Evolutionary conservation across 2,797 vertebrate species (phyloP).

Genomic region (Passerculus sandwichensis): DNA sequence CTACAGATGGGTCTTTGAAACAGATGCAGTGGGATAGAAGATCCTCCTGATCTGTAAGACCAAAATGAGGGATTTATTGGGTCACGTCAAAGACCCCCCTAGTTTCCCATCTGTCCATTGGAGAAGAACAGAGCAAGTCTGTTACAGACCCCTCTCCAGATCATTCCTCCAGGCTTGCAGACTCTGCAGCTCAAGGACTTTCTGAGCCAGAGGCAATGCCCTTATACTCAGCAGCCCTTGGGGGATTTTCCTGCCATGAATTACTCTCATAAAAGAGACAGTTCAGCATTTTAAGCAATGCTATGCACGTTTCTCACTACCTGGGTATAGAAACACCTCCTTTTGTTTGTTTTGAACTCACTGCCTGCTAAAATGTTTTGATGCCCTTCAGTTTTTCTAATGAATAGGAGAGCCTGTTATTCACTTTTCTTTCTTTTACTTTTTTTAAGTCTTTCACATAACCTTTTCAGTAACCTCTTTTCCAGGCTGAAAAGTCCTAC

Average conservation of each 20-base stretch:
- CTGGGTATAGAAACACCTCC: background rate
- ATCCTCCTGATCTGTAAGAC: background rate
- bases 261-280: background rate
- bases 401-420: background rate
- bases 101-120: background rate
- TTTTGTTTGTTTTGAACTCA: constrained; percentile 34
- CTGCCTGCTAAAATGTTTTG: background rate
- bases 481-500: background rate
- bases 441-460: background rate
- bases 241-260: background rate
- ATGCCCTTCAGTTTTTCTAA: background rate
- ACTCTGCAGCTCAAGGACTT: constrained; percentile 1
- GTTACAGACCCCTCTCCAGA: background rate
- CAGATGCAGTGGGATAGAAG: background rate
- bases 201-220: background rate
- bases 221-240: background rate
- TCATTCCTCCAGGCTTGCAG: background rate
- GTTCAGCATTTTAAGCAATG: background rate
- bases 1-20: background rate
- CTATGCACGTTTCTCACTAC: background rate
- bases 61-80: background rate
- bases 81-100: background rate
- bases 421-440: background rate
- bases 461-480: background rate
- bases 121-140: background rate